Evolutionary conservation across 2,797 vertebrate species (phyloP).

Genomic region (Melanotaenia nigrans): DNA sequence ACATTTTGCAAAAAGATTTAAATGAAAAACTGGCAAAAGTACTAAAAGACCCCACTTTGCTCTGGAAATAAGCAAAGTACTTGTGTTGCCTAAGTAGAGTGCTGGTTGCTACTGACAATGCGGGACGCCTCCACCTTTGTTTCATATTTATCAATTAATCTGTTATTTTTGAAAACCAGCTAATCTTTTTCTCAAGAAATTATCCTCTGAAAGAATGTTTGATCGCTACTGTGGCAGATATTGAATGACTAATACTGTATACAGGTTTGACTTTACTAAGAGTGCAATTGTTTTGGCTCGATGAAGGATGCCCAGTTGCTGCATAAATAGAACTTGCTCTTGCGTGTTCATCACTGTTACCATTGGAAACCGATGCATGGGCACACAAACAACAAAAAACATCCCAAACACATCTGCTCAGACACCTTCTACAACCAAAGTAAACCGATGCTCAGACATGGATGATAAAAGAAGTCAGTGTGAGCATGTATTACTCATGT

Average conservation of each 20-base stretch:
- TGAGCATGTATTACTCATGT: slow-evolving; percentile 6
- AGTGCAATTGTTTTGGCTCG: neutral
- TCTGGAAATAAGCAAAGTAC: too few species aligned
- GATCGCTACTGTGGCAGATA: neutral
- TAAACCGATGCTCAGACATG: slow-evolving; percentile 39
- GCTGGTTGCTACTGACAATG: neutral
- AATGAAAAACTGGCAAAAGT: too few species aligned
- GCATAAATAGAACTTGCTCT: slow-evolving; percentile 9
- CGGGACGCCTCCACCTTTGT: too few species aligned
- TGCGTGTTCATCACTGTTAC: slow-evolving; percentile 15
- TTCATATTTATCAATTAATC: too few species aligned
- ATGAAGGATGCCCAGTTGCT: neutral
- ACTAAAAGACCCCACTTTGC: too few species aligned
- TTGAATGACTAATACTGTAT: neutral
- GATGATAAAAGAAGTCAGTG: slow-evolving; percentile 22
- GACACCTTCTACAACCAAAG: slow-evolving; percentile 53
- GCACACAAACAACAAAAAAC: slow-evolving; percentile 1
- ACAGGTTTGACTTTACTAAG: neutral
- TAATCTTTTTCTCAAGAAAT: neutral
- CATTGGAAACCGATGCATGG: slow-evolving; percentile 2
- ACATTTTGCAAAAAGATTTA: too few species aligned
- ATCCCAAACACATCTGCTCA: slow-evolving; percentile 57
- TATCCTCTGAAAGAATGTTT: neutral
- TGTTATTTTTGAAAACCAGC: neutral
- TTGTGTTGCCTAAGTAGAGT: neutral